Conservation (phyloP, 2,888 invertebrate genomes). For the Therioaphis trifolii region DNA sequence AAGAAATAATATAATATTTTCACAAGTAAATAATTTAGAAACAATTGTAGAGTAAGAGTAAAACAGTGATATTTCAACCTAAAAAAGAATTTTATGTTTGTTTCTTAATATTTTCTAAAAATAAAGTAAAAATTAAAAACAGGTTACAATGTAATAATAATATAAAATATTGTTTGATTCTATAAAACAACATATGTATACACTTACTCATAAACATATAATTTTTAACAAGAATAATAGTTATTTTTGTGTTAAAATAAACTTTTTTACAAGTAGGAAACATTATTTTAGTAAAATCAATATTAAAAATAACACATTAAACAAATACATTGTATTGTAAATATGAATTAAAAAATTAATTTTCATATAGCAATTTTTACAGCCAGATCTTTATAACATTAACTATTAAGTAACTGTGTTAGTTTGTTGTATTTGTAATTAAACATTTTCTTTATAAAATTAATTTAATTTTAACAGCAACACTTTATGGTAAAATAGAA, state of each 20-base stretch:
- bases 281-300: not conserved
- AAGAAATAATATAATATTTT: not conserved
- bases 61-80: not conserved
- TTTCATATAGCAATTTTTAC: slow-evolving; percentile 32
- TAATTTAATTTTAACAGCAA: not conserved
- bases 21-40: not conserved
- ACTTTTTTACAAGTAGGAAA: not conserved
- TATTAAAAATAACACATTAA: not conserved
- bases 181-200: no score
- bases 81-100: not conserved
- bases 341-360: slow-evolving; percentile 38
- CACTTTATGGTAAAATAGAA: not conserved
- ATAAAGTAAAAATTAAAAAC: not conserved
- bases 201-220: no score
- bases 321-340: not conserved
- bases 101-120: not conserved
- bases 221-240: no score
- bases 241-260: not conserved
- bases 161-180: no score
- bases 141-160: no score
- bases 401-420: not conserved
- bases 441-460: not conserved
- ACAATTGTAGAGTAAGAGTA: not conserved
- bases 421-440: slow-evolving; percentile 5
- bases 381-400: slow-evolving; percentile 2